Evolutionary conservation across 2,888 invertebrate genomes (phyloP).

Genomic region (Cephus rjabovi): DNA sequence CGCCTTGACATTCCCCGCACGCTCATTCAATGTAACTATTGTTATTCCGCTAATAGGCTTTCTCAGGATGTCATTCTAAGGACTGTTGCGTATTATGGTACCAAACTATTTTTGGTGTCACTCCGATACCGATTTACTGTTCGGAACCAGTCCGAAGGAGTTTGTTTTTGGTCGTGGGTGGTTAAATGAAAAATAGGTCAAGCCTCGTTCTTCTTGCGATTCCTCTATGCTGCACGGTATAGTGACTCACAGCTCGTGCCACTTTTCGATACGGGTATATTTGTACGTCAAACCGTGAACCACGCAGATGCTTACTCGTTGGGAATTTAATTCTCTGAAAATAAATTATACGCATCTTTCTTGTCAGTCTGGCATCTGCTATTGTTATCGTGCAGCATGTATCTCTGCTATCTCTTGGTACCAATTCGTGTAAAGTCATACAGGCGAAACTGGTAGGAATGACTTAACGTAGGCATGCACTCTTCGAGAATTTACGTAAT

Average conservation of each 20-base stretch:
- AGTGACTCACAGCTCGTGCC: not conserved
- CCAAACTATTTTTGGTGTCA: not conserved
- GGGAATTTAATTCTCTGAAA: not conserved
- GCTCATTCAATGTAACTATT: not conserved
- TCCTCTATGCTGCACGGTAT: not conserved
- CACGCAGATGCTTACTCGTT: not conserved
- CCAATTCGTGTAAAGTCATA: not conserved
- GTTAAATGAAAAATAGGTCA: not conserved
- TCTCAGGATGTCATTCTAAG: not conserved
- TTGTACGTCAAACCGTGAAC: not conserved
- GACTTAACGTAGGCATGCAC: not conserved
- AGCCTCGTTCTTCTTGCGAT: not conserved
- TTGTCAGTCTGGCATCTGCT: not conserved
- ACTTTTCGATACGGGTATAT: not conserved
- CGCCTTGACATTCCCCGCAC: constrained; percentile 24
- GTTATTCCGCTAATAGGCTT: not conserved
- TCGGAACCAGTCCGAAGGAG: not conserved
- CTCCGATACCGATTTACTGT: not conserved
- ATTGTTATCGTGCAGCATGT: not conserved
- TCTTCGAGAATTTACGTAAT: not conserved
- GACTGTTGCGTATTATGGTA: not conserved
- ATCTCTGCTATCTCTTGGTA: not conserved
- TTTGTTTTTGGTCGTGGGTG: not conserved
- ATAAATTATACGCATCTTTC: not conserved
- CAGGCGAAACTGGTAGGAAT: not conserved